Evolutionary conservation across 1,140 invertebrate genomes (phyloP), one percentile per base, ranked within the genome.

Genomic region (Musca vetustissima): DNA sequence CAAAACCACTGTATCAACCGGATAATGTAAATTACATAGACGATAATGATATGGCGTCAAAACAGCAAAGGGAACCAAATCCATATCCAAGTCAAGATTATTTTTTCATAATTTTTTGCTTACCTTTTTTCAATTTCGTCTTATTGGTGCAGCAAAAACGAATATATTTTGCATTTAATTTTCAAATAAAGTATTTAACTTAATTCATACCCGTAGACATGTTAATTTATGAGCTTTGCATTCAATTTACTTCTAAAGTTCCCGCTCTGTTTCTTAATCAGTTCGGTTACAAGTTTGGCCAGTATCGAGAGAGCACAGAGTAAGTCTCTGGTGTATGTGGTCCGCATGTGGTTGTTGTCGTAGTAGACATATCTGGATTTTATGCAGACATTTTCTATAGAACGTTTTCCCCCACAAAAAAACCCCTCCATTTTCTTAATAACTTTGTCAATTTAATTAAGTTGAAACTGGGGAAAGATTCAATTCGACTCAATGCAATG

Each of bases 101-200:
- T 24, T 57, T 59, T 28, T 59, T n/a, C 15, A n/a, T 28, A 15
- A 15, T 24, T 4, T 15, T 59, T 17, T 21, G 9, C n/a, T 59
- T 25, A n/a, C 24, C 55, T 28, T 59, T 59, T 25, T 32, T 53
- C 22, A 53, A 53, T 32, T 57, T 57, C 11, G 22, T 57, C 53
- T 32, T 59, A 32, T 61, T 61, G 36, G 36, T 61, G 36, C 36
- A 43, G 8, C n/a, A 28, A 6, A 43, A 6, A 43, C n/a, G 13
- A 61, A 61, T 61, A 61, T 61, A 61, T 61, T 69, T 69, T 22
- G 61, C 48, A 49, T 49, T 69, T 65, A 69, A 69, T 66, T 66
- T 36, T 47, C 14, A 66, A 69, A 49, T 48, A 69, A 66, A 66
- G 32, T 69, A 36, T 69, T 43, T 65, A 55, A 66, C 43, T 66